Percentiles rank a stretch among this genome's conserved stretches.
Conservation (phyloP, 2,113 vertebrate species). For the Tetraodon nigroviridis region DNA sequence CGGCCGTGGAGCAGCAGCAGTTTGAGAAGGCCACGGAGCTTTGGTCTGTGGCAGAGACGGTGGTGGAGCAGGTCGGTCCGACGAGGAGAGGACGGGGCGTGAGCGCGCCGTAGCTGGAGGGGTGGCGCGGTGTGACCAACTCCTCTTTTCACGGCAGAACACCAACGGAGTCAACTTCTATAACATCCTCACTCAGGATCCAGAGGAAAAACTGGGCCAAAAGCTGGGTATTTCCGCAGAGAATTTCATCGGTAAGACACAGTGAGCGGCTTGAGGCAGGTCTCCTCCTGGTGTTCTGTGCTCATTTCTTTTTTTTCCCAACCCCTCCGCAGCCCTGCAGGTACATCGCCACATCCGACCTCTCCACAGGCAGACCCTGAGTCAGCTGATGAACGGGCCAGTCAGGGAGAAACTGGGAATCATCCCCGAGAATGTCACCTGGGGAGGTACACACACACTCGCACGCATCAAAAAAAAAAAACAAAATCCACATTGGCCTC, state of each 20-base stretch:
- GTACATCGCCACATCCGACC: constrained; percentile 72
- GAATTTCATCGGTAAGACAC: constrained; percentile 59
- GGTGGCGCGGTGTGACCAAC: neutral
- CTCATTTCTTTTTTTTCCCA: neutral
- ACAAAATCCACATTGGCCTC: neutral
- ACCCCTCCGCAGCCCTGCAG: constrained; percentile 67
- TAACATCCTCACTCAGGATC: constrained; percentile 85
- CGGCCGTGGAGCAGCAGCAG: constrained; percentile 73
- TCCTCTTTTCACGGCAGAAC: constrained; percentile 75
- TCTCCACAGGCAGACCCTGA: constrained; percentile 75
- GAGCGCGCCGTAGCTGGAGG: neutral
- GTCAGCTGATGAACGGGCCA: constrained; percentile 88
- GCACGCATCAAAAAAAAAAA: too few relatives aligned
- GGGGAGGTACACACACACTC: constrained; percentile 86
- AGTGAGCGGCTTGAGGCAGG: too few relatives aligned
- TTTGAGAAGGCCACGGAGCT: constrained; percentile 83
- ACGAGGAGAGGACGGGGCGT: neutral
- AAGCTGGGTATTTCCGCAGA: neutral
- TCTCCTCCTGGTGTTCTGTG: neutral
- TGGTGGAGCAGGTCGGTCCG: constrained; percentile 82
- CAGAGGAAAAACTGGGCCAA: constrained; percentile 32
- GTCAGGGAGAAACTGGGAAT: constrained; percentile 86
- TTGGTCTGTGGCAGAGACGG: constrained; percentile 79
- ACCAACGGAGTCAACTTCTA: constrained; percentile 96
- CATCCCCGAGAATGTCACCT: constrained; percentile 85